These are phyloP conservation scores for Globicephala melas DNA, from an alignment of 2,113 vertebrate genomes.

Conservation along the genomic window DNA sequence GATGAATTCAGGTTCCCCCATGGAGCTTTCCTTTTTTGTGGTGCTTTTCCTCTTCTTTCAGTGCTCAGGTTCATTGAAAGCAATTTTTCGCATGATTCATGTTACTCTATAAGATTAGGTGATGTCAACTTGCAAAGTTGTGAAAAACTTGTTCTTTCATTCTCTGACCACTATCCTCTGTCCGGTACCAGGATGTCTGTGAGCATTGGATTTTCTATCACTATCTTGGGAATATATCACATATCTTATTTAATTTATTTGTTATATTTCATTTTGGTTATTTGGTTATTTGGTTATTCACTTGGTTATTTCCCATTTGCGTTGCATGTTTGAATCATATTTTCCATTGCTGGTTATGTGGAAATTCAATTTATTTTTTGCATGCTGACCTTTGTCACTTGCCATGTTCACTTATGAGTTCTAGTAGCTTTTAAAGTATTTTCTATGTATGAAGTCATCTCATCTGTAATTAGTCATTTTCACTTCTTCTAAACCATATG, in stretches of 20 bases:
- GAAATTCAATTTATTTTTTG: not conserved
- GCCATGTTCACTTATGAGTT: not conserved
- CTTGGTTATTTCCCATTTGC: not conserved
- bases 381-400: not conserved
- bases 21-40: not conserved
- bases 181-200: no score
- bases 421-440: not conserved
- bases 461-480: not conserved
- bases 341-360: not conserved
- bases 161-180: not conserved
- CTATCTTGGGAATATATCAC: not conserved
- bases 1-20: not conserved
- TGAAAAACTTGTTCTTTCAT: not conserved
- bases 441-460: not conserved
- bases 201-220: not conserved
- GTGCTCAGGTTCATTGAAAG: not conserved
- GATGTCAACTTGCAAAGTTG: not conserved
- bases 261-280: not conserved
- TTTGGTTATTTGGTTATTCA: not conserved
- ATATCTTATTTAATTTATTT: not conserved
- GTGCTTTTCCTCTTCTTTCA: not conserved
- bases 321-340: not conserved
- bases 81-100: not conserved
- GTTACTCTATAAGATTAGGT: not conserved
- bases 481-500: not conserved